phyloP scores from a whole-genome alignment of 1,140 invertebrate species.

The Rhysida immarginata region DNA sequence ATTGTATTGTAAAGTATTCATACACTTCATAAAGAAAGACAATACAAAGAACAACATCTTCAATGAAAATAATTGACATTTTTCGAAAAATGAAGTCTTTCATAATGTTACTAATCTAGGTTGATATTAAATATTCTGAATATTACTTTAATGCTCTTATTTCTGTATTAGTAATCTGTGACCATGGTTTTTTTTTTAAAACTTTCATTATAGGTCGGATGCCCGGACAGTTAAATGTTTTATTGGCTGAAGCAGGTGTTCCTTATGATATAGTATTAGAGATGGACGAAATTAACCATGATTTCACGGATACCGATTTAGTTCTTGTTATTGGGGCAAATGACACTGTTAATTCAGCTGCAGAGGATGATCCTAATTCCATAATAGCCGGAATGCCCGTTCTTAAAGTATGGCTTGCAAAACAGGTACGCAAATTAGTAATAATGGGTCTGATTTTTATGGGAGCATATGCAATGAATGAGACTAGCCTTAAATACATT shows the following conservation, averaged over 20 bases:
- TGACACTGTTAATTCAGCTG: conserved; percentile 82
- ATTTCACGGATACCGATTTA: conserved; percentile 69
- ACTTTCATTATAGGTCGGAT: conserved; percentile 47
- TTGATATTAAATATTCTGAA: no score
- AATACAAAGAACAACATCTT: no score
- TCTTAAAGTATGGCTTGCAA: conserved; percentile 66
- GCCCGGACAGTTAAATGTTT: conserved; percentile 78
- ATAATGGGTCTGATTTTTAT: no score
- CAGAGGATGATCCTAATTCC: conserved; percentile 78
- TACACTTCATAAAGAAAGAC: no score
- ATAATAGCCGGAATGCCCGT: conserved; percentile 89
- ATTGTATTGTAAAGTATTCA: no score
- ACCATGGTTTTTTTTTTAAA: neutral
- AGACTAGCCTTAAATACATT: no score
- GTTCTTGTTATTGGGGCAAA: conserved; percentile 81
- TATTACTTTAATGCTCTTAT: no score
- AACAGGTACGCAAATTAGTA: conserved; percentile 50
- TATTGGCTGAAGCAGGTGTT: conserved; percentile 82
- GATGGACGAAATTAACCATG: conserved; percentile 88
- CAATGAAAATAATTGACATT: no score
- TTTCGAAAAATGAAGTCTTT: no score
- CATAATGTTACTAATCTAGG: no score
- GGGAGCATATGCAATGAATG: no score
- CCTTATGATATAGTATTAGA: conserved; percentile 82
- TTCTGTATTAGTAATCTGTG: no score